Evolutionary conservation across 2,797 vertebrate genomes (phyloP).

Genomic region (Myotis findleyi): DNA sequence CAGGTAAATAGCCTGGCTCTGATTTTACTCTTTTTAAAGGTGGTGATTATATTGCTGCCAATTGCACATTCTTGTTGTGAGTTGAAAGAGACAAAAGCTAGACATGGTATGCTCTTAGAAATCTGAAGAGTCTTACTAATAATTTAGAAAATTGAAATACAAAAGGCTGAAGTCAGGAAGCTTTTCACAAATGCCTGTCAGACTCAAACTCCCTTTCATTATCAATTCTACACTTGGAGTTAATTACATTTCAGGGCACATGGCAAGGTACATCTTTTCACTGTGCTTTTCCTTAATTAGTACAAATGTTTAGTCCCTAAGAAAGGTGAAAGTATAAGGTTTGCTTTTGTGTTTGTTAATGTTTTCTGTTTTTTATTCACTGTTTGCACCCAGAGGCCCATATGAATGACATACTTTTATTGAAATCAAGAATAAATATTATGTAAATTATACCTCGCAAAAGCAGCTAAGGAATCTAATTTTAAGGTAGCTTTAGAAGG

Average conservation of each 20-base stretch:
- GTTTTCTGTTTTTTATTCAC: constrained; percentile 32
- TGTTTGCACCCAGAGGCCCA: constrained; percentile 50
- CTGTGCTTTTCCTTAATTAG: constrained; percentile 64
- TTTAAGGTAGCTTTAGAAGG: constrained; percentile 54
- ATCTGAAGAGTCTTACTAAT: constrained; percentile 46
- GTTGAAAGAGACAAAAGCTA: constrained; percentile 20
- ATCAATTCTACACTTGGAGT: constrained; percentile 33
- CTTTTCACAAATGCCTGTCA: constrained; percentile 42
- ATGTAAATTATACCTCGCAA: constrained; percentile 66
- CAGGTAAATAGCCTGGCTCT: background rate
- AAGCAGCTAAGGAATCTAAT: constrained; percentile 52
- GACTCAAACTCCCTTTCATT: constrained; percentile 49
- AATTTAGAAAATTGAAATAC: constrained; percentile 48
- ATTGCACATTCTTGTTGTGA: constrained; percentile 38
- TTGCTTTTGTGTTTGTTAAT: constrained; percentile 63
- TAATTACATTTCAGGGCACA: constrained; percentile 62
- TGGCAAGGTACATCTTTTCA: constrained; percentile 24
- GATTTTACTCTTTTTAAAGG: constrained; percentile 39
- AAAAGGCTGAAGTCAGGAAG: constrained; percentile 49
- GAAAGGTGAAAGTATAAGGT: constrained; percentile 30
- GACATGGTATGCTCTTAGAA: background rate
- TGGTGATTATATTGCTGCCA: constrained; percentile 30
- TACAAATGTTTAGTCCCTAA: constrained; percentile 60
- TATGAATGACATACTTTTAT: constrained; percentile 70
- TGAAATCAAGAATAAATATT: constrained; percentile 74